Conservation (phyloP, 2,888 invertebrate species). For the Athalia cordata region DNA sequence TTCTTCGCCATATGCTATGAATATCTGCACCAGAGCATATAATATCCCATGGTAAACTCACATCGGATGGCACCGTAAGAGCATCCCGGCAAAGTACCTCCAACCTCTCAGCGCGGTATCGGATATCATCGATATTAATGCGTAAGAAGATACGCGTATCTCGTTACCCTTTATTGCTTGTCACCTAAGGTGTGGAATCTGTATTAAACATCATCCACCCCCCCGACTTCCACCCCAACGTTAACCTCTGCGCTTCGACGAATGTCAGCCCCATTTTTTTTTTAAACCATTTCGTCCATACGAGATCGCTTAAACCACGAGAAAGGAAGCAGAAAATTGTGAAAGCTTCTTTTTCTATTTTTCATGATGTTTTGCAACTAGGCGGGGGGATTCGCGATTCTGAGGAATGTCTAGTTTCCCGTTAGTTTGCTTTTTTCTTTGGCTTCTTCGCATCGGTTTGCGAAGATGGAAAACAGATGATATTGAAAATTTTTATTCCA, state of each 20-base stretch:
- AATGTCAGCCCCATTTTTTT: too few relatives aligned
- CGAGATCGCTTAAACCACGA: too few relatives aligned
- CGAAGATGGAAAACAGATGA: background rate
- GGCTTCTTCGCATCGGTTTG: background rate
- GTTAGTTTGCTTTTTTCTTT: background rate
- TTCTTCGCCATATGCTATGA: background rate
- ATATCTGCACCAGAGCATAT: background rate
- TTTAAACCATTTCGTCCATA: too few relatives aligned
- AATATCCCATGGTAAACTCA: background rate
- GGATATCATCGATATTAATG: slow-evolving; percentile 45
- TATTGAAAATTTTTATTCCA: slow-evolving; percentile 26
- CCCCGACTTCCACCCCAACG: background rate
- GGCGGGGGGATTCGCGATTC: background rate
- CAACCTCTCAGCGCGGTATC: background rate
- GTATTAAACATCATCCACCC: slow-evolving; percentile 10
- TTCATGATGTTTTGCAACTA: background rate
- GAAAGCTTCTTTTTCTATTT: too few relatives aligned
- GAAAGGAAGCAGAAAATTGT: too few relatives aligned
- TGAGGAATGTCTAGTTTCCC: background rate
- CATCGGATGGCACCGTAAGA: background rate
- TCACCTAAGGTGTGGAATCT: slow-evolving; percentile 33
- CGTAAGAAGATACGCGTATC: slow-evolving; percentile 45
- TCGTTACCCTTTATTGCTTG: slow-evolving; percentile 42
- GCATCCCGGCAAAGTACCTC: too few relatives aligned
- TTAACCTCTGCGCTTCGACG: background rate